Base-by-base conservation (phyloP, 2,888 invertebrate genomes). In the Rhorus exstirpatorius region DNA sequence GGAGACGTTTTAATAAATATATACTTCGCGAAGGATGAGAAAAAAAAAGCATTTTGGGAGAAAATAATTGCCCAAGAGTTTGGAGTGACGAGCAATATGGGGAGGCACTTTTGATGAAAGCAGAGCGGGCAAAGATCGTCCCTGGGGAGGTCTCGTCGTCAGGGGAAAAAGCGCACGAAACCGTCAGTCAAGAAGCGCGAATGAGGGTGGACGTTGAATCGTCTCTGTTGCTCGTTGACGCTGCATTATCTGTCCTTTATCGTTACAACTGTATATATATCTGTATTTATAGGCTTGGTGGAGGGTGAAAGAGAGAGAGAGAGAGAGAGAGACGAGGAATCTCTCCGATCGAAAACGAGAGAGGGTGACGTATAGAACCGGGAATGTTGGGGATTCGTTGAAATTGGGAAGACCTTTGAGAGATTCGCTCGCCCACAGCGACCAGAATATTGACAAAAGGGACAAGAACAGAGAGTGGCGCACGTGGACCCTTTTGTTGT, bases 21-120 rank as follows among this genome's bases (percentile, higher is more conserved):
- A 6, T 31, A 31, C 2, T 31, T 31, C 31, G 6, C 6, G 31
- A 31, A 31, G 31, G n/a, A n/a, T n/a, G n/a, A n/a, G 31, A 6
- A 31, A 31, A 31, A 2, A 31, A 6, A 38, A 1, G 8, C 10
- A 38, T 38, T 38, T 38, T 38, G 38, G 14, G 51, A 53, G 24
- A 51, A 70, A 61, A 63, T 71, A 12, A 44, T 41, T 7, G 61
- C 14, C 38, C 41, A 49, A 61, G 51, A 19, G 49, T 63, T 70
- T 77, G 26, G 65, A 21, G 12, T 2, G 21, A 21, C 14, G 46
- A n/a, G 53, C 14, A 46, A 31, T 26, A 21, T 61, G 51, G 53
- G 38, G 41, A 78, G 75, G 80, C 65, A 84, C 83, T 83, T 85
- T 77, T 85, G 83, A 83, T 74, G 84, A 84, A 84, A 81, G 84